Evolutionary conservation across 1,140 invertebrate species (phyloP), one percentile per base, ranked within the genome.

Genomic region (Orius insidiosus): DNA sequence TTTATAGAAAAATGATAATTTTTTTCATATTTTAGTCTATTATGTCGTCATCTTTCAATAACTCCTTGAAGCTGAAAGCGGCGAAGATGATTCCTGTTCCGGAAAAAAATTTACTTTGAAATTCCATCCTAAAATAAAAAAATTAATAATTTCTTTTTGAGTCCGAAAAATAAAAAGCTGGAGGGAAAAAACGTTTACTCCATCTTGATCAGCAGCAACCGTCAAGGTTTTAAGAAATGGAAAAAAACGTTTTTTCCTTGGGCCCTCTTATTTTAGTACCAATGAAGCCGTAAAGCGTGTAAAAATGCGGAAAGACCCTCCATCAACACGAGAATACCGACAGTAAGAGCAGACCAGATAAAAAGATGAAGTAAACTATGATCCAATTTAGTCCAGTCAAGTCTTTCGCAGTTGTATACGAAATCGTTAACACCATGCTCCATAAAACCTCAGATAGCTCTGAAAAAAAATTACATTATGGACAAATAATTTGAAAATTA

Each of bases 381-480:
- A 89, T 66, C 24, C 77, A 77, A 55, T 84, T 76, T 52, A 71
- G 72, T 77, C 48, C 69, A 72, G 32, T 65, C 59, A 46, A 66
- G 66, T 68, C 45, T 63, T 34, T 59, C 58, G 30, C 47, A 50
- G 41, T 47, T 52, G 48, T 64, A 58, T 53, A 76, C 85, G 58
- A 78, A 78, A 77, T 78, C 50, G 72, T 66, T 58, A 94, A 70
- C 11, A 94, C 80, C 89, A 96, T 95, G 53, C 71, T 78, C 92
- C 93, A 96, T 47, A 95, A 69, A 24, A 98, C 93, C 67, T 97
- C 93, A 7, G 89, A 92, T 31, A 97, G 68, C 67, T 98, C 39
- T 48, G 32, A 44, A 18, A 53, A 0, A 45, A 49, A n/a, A n/a
- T n/a, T n/a, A n/a, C n/a, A n/a, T n/a, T 41, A 32, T 44, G 34